Conservation (phyloP, 2,797 vertebrate genomes). For the Tadarida brasiliensis region DNA sequence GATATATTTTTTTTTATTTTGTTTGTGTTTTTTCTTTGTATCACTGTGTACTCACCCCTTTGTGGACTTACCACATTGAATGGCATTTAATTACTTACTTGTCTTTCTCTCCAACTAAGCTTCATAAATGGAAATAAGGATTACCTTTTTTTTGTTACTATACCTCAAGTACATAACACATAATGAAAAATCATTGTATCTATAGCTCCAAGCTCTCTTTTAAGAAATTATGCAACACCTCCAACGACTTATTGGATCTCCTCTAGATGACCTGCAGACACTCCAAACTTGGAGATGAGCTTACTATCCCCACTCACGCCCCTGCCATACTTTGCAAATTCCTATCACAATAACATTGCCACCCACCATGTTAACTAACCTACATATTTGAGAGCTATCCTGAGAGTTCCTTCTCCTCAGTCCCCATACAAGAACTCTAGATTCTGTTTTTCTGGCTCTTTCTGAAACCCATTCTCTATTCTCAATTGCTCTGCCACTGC, state of each 20-base stretch:
- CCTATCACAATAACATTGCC: background rate
- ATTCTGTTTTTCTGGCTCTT: background rate
- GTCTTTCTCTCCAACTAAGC: background rate
- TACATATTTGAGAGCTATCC: background rate
- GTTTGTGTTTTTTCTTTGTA: background rate
- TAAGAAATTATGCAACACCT: background rate
- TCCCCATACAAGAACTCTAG: background rate
- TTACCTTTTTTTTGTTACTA: background rate
- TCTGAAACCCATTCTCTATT: background rate
- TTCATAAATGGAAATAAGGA: background rate
- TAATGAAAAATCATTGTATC: conserved; percentile 24
- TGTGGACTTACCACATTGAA: background rate
- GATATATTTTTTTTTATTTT: background rate
- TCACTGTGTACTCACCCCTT: background rate
- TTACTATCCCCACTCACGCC: background rate
- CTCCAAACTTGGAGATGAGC: background rate
- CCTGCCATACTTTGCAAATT: background rate
- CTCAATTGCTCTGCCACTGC: background rate
- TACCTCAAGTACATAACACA: background rate
- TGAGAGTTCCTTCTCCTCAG: background rate
- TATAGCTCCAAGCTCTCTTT: background rate
- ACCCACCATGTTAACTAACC: background rate
- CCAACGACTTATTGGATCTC: background rate
- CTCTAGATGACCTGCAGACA: background rate
- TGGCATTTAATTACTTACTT: background rate